Conservation (phyloP, 2,888 invertebrate species). For the Leucoptera coffeella region DNA sequence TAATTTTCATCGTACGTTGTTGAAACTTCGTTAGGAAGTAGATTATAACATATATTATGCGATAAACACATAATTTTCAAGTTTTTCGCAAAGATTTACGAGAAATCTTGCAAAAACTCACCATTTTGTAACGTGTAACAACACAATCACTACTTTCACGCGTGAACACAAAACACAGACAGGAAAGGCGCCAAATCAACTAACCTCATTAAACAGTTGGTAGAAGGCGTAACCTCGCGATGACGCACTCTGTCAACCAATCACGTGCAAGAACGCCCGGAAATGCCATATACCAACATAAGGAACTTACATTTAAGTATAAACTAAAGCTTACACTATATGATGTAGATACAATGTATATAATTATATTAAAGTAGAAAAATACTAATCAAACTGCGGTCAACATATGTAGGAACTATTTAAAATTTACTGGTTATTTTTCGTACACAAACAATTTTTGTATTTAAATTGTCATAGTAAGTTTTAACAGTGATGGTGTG, state of each 20-base stretch:
- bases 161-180: constrained; percentile 23
- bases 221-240: constrained; percentile 33
- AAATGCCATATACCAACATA: too few species aligned
- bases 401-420: too few species aligned
- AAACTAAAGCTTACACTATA: too few species aligned
- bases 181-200: constrained; percentile 50
- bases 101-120: constrained; percentile 48
- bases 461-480: too few species aligned
- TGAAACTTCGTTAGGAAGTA: constrained; percentile 54
- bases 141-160: constrained; percentile 36
- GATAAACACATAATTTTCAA: not conserved
- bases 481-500: too few species aligned
- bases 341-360: too few species aligned
- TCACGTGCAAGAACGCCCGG: constrained; percentile 13
- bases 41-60: constrained; percentile 17
- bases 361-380: too few species aligned
- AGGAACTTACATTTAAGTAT: too few species aligned
- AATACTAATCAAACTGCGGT: too few species aligned
- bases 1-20: constrained; percentile 48
- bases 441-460: too few species aligned
- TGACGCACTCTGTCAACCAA: constrained; percentile 18
- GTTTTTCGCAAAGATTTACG: constrained; percentile 24
- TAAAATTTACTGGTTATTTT: too few species aligned
- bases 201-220: constrained; percentile 17
- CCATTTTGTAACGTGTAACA: constrained; percentile 53